These are phyloP conservation scores for Chrysomela aeneicollis DNA, from an alignment of 2,888 invertebrate species.

Conservation along the genomic window DNA sequence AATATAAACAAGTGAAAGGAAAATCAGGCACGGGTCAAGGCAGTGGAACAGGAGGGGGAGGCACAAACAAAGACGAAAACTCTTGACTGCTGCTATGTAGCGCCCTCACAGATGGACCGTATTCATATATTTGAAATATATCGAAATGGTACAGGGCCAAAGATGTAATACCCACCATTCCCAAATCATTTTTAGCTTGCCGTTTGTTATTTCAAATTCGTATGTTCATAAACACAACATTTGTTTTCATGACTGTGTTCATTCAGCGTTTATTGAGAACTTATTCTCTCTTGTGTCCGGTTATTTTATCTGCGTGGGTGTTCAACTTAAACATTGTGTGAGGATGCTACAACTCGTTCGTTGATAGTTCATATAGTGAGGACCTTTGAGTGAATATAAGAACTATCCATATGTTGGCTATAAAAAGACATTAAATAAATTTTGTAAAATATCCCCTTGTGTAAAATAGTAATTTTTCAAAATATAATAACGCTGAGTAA, in stretches of 20 bases:
- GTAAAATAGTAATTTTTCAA: not conserved
- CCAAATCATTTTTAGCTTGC: conserved; percentile 42
- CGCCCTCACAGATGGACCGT: conserved; percentile 98
- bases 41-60: conserved; percentile 69
- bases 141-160: conserved; percentile 15
- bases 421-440: conserved; percentile 5
- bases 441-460: not conserved
- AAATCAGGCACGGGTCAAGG: conserved; percentile 65
- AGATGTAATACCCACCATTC: conserved; percentile 53
- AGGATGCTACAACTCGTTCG: not conserved
- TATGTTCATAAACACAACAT: not conserved
- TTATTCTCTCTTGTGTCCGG: not conserved
- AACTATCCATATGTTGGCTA: not conserved
- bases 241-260: not conserved
- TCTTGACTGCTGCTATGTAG: conserved; percentile 99
- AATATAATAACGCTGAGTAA: not conserved
- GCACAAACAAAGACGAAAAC: conserved; percentile 88
- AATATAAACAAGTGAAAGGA: conserved; percentile 86
- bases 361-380: not conserved
- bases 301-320: not conserved
- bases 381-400: not conserved
- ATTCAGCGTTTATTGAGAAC: not conserved
- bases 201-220: not conserved
- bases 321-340: not conserved
- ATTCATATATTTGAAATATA: conserved; percentile 79